Evolutionary conservation across 2,888 invertebrate genomes (phyloP).

Genomic region (Tupiocoris notatus): DNA sequence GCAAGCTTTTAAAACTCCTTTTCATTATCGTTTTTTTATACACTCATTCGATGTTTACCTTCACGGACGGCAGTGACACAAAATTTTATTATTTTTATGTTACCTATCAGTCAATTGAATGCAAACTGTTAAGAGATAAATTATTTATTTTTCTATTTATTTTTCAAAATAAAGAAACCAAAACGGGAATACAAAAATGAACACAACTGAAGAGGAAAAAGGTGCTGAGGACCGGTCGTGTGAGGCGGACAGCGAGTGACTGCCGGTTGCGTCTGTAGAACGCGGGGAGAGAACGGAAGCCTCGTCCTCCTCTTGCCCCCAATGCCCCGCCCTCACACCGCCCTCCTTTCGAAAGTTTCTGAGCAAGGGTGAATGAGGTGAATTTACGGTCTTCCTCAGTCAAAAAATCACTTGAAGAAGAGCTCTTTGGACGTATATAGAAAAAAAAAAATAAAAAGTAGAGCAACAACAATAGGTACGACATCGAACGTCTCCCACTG

Average conservation of each 20-base stretch:
- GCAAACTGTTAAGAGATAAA: too few species aligned
- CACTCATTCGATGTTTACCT: slow-evolving; percentile 19
- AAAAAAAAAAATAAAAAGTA: too few species aligned
- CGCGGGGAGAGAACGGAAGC: slow-evolving; percentile 17
- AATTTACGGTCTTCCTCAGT: neutral
- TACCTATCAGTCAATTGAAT: neutral
- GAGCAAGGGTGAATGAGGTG: neutral
- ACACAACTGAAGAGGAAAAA: slow-evolving; percentile 35
- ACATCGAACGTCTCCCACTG: too few species aligned
- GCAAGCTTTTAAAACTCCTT: slow-evolving; percentile 16
- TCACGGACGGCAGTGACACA: slow-evolving; percentile 37
- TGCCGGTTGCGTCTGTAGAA: slow-evolving; percentile 33
- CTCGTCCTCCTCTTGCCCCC: slow-evolving; percentile 9
- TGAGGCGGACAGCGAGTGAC: slow-evolving; percentile 40
- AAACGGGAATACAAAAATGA: slow-evolving; percentile 6
- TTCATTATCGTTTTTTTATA: slow-evolving; percentile 4
- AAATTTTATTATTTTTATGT: neutral
- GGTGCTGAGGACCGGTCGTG: slow-evolving; percentile 30
- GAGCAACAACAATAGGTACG: too few species aligned
- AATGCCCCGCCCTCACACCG: neutral
- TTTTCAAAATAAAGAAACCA: too few species aligned
- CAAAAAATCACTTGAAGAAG: slow-evolving; percentile 10
- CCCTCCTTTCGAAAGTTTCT: neutral
- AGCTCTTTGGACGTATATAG: too few species aligned
- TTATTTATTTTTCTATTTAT: too few species aligned